phyloP scores from a whole-genome alignment of 2,797 vertebrate genomes.

The Onychomys torridus region DNA sequence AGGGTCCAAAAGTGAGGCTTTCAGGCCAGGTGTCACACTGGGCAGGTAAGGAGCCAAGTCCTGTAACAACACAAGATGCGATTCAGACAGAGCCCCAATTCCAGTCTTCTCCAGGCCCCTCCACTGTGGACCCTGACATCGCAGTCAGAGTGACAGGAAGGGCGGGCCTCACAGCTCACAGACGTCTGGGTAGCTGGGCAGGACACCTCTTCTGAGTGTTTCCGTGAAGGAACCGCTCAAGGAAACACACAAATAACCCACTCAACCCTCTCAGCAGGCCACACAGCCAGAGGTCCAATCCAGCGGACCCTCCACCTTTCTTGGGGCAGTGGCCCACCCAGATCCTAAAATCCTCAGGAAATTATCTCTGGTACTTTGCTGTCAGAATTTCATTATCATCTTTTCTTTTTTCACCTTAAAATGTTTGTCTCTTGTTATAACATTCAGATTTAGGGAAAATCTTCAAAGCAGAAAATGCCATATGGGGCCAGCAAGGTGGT shows the following conservation, averaged over 20 bases:
- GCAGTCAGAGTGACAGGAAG: neutral
- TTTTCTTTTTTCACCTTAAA: conserved; percentile 58
- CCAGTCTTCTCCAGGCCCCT: neutral
- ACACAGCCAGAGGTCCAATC: neutral
- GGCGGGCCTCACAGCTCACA: neutral
- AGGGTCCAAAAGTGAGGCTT: conserved; percentile 96
- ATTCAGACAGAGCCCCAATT: neutral
- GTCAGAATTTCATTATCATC: conserved; percentile 45
- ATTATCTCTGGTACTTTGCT: conserved; percentile 20
- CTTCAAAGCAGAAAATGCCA: conserved; percentile 72
- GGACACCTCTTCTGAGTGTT: neutral
- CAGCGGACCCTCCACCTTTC: neutral
- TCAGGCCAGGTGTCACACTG: conserved; percentile 97
- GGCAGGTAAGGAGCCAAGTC: conserved; percentile 98
- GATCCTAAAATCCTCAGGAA: neutral
- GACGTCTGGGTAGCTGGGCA: neutral
- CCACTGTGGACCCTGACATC: neutral
- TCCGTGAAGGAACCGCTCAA: neutral
- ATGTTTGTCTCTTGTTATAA: conserved; percentile 54
- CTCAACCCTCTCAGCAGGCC: neutral
- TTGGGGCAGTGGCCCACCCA: neutral
- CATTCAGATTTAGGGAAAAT: conserved; percentile 55
- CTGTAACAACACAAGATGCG: conserved; percentile 84
- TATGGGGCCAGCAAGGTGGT: neutral
- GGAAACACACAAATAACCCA: neutral